phyloP scores from a whole-genome alignment of 2,888 invertebrate species.

The Calameuta filiformis region DNA sequence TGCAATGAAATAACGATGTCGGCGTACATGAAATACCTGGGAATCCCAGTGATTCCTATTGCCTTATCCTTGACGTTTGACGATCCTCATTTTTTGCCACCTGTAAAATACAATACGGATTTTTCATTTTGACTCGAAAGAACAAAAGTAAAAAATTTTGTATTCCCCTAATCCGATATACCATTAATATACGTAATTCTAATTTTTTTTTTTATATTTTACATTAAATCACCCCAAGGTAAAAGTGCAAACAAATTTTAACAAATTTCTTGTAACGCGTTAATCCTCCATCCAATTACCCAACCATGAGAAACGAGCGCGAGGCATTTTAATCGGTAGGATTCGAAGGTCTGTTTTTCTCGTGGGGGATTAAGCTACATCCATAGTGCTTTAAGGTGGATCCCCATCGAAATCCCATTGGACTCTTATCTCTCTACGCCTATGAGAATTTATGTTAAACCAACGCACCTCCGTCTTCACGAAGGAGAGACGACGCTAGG shows the following conservation, averaged over 20 bases:
- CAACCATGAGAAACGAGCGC: not conserved
- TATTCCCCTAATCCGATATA: too few relatives aligned
- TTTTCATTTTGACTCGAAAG: too few relatives aligned
- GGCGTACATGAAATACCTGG: not conserved
- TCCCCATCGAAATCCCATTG: not conserved
- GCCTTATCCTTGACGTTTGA: not conserved
- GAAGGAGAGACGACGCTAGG: not conserved
- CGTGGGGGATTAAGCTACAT: not conserved
- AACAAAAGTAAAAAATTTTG: too few relatives aligned
- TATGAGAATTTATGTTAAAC: not conserved
- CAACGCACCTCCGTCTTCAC: not conserved
- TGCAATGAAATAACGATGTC: conserved; percentile 13
- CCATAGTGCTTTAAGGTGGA: not conserved
- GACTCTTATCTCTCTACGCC: not conserved
- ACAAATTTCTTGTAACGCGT: not conserved
- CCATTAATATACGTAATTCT: not conserved
- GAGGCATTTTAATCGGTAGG: not conserved
- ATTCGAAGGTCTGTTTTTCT: not conserved
- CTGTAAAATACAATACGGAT: not conserved
- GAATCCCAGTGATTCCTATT: not conserved
- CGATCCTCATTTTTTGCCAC: not conserved
- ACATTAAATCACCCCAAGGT: not conserved
- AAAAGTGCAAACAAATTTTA: not conserved
- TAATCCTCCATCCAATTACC: not conserved
- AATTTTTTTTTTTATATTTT: too few relatives aligned